Evolutionary conservation across 2,797 vertebrate species (phyloP), one percentile per base, ranked within the genome.

Genomic region (Sebastes ruberrimus): DNA sequence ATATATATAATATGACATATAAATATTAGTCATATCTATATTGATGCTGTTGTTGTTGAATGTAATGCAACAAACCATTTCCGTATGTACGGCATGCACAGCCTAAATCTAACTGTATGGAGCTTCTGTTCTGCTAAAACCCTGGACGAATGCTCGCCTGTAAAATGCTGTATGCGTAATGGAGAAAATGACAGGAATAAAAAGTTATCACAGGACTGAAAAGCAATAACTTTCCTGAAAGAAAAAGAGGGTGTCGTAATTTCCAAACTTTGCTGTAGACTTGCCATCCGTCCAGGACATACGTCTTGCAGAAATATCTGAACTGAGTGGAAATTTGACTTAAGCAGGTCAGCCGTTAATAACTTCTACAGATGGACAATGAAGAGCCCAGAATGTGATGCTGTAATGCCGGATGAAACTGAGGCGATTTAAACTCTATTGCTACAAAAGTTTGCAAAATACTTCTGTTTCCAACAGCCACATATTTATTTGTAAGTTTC

Each of bases 131-230:
- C 65, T 59, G 13, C 28, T 78, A 7, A 84, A 85, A 49, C 30
- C 55, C 62, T 49, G 56, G 46, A 71, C 33, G 74, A 82, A 62
- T 10, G 55, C 53, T 78, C 38, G n/a, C 78, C 77, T 76, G 22
- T 89, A 88, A 90, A 89, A 80, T 33, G 20, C 60, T 84, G 30
- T 11, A 74, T 82, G 72, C 10, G 76, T 90, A 86, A 92, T 84
- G 86, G 83, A 80, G 81, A 88, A 86, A 90, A 71, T 62, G 42
- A 89, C 83, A 79, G 74, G 87, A 86, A 88, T 82, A 86, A 82
- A 85, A 86, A 80, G 53, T 80, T 86, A 86, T 88, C 74, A 33
- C 73, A 66, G 35, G 27, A 82, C 71, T 76, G 81, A 75, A 86
- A 91, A 79, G 81, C 35, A 76, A 86, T 87, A 76, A 80, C 72